Percentiles rank a stretch among this genome's conserved stretches.
Evolutionary conservation across 2,113 vertebrate genomes (phyloP).

Genomic region (human (Homo sapiens)): GRCh38 chr11:33256001-33256500

Average conservation of each 20-base stretch:
- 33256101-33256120: too few species aligned
- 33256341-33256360: background rate
- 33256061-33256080: too few species aligned
- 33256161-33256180: background rate
- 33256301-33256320: background rate
- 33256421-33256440: background rate
- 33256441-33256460: background rate
- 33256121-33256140: too few species aligned
- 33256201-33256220: constrained; percentile 25
- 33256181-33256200: background rate
- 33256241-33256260: constrained; percentile 27
- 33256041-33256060: too few species aligned
- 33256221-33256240: background rate
- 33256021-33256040: too few species aligned
- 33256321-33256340: background rate
- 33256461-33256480: background rate
- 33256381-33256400: background rate
- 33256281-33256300: background rate
- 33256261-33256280: background rate
- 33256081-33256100: too few species aligned
- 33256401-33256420: constrained; percentile 35
- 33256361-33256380: background rate
- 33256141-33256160: background rate
- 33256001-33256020: too few species aligned
- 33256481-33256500: background rate